These are phyloP conservation scores for Oryzias melastigma DNA, from an alignment of 2,113 vertebrate species.

Conservation along the genomic window DNA sequence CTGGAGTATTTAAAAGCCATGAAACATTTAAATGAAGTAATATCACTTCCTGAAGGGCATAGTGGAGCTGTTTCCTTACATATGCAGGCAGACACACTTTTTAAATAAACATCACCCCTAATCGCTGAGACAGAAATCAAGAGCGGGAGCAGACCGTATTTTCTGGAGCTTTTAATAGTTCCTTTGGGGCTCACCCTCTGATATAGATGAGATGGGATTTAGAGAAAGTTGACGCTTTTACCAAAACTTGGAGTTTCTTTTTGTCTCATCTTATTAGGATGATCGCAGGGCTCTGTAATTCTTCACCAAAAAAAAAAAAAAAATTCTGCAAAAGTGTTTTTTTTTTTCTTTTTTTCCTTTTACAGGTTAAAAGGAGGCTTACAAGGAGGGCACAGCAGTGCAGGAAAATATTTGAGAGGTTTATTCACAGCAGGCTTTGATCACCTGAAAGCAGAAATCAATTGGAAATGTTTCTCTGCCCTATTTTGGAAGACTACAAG, in stretches of 20 bases:
- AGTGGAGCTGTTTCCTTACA: constrained; percentile 60
- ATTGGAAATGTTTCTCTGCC: constrained; percentile 61
- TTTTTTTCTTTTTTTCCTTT: neutral
- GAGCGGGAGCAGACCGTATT: constrained; percentile 60
- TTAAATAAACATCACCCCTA: constrained; percentile 71
- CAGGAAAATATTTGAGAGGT: constrained; percentile 17
- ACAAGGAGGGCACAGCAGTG: neutral
- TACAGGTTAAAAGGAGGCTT: constrained; percentile 1
- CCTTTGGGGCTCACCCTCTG: constrained; percentile 52
- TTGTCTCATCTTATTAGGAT: constrained; percentile 27
- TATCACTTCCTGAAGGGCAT: constrained; percentile 79
- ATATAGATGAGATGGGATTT: constrained; percentile 68
- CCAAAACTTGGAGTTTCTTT: constrained; percentile 46
- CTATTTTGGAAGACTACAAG: constrained; percentile 64
- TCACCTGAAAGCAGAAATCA: constrained; percentile 58
- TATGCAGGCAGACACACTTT: constrained; percentile 69
- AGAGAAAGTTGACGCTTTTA: constrained; percentile 53
- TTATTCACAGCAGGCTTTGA: constrained; percentile 44
- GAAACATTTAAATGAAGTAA: constrained; percentile 81
- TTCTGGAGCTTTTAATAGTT: constrained; percentile 55
- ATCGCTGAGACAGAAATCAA: constrained; percentile 69
- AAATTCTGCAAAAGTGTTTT: constrained; percentile 8
- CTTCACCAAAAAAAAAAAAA: constrained; percentile 16
- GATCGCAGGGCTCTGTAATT: constrained; percentile 1
- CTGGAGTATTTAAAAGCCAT: constrained; percentile 79